These are phyloP conservation scores for Drepana arcuata DNA, from an alignment of 1,140 invertebrate genomes.

Conservation along the genomic window DNA sequence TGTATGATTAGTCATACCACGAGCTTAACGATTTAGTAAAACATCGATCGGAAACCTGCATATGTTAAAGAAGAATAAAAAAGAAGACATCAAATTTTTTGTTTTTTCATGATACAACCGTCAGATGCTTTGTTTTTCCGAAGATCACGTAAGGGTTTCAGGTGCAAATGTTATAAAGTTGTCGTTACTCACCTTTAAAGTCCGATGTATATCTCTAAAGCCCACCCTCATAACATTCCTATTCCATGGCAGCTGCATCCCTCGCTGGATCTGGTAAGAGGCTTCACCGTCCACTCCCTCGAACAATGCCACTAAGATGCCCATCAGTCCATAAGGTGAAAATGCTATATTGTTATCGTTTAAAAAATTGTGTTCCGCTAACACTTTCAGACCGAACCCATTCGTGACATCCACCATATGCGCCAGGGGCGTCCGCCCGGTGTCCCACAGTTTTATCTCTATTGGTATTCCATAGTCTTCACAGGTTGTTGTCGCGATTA, in stretches of 20 bases:
- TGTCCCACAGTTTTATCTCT: constrained; percentile 57
- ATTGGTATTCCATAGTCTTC: constrained; percentile 45
- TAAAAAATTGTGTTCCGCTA: constrained; percentile 77
- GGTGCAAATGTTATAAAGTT: constrained; percentile 2
- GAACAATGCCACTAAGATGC: constrained; percentile 82
- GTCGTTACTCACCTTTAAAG: constrained; percentile 76
- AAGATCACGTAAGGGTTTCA: too few relatives aligned
- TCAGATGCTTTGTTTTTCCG: too few relatives aligned
- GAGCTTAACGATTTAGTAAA: too few relatives aligned
- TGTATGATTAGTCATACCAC: too few relatives aligned
- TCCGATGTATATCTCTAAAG: constrained; percentile 83
- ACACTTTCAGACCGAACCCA: constrained; percentile 78
- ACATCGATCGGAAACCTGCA: too few relatives aligned
- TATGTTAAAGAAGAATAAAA: too few relatives aligned
- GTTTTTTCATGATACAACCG: too few relatives aligned
- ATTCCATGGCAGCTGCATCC: constrained; percentile 78
- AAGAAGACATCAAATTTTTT: too few relatives aligned
- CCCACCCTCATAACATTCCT: constrained; percentile 80
- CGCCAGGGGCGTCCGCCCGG: constrained; percentile 73
- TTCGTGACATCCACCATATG: constrained; percentile 86
- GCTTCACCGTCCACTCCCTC: constrained; percentile 82
- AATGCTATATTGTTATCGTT: constrained; percentile 88
- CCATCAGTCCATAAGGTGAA: constrained; percentile 84
- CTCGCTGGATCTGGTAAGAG: constrained; percentile 78
- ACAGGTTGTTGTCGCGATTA: constrained; percentile 8